Evolutionary conservation across 2,113 vertebrate genomes (phyloP).

Genomic region (Callospermophilus lateralis): DNA sequence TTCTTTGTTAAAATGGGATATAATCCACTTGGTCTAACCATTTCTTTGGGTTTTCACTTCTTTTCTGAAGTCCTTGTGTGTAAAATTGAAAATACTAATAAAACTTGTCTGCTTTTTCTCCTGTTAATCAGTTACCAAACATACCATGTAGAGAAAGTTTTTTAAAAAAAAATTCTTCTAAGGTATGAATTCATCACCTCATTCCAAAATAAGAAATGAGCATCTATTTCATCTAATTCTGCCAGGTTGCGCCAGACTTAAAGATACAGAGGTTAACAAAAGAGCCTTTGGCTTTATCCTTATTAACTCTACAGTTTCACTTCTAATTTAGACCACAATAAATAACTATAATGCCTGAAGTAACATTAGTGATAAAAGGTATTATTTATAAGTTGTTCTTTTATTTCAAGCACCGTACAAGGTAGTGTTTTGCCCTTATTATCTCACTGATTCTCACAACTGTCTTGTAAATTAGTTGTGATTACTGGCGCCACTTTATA

Average conservation of each 20-base stretch:
- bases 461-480: background rate
- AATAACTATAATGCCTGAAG: background rate
- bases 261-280: background rate
- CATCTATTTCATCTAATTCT: conserved; percentile 1
- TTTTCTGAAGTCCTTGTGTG: background rate
- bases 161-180: background rate
- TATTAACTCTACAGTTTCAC: rapidly evolving
- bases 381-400: background rate
- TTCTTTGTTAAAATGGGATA: background rate
- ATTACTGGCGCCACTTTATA: background rate
- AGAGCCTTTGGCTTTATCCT: background rate
- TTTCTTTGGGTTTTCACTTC: background rate
- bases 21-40: background rate
- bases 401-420: background rate
- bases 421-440: background rate
- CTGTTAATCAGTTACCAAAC: background rate
- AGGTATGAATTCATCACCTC: background rate
- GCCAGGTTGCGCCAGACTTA: background rate
- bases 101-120: background rate
- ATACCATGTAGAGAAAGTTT: too few species aligned
- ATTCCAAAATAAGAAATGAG: background rate
- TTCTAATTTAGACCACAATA: background rate
- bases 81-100: background rate
- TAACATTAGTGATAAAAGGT: background rate
- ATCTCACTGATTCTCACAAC: background rate